Evolutionary conservation across 2,797 vertebrate species (phyloP).

Genomic region (Macrochelys suwanniensis): DNA sequence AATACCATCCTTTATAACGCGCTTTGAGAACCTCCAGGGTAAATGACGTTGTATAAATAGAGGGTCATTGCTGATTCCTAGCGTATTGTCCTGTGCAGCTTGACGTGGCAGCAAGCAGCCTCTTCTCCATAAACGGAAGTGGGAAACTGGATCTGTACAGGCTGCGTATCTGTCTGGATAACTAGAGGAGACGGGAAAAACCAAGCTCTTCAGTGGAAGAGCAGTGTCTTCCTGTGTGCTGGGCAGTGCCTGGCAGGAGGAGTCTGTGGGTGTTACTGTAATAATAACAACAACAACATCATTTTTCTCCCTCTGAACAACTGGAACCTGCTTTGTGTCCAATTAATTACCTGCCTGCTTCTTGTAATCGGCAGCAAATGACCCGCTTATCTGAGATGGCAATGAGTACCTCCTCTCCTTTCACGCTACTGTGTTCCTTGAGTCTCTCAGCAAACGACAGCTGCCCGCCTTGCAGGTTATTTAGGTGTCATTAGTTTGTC

Average conservation of each 20-base stretch:
- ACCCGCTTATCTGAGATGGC: not conserved
- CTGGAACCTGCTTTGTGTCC: not conserved
- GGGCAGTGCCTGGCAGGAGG: not conserved
- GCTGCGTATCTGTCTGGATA: not conserved
- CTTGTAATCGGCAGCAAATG: not conserved
- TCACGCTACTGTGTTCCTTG: rapidly evolving
- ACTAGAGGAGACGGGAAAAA: not conserved
- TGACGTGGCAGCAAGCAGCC: not conserved
- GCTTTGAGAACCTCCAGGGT: not conserved
- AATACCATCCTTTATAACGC: not conserved
- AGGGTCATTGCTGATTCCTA: not conserved
- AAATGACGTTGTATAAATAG: rapidly evolving
- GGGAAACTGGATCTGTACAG: rapidly evolving
- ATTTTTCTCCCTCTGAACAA: conserved; percentile 2
- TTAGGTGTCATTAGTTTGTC: not conserved
- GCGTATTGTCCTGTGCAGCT: not conserved
- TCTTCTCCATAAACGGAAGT: not conserved
- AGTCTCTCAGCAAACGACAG: rapidly evolving
- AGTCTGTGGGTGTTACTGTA: conserved; percentile 25
- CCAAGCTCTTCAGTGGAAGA: not conserved
- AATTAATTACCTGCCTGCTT: not conserved
- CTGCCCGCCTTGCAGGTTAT: not conserved
- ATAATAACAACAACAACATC: rapidly evolving
- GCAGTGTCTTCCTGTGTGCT: not conserved
- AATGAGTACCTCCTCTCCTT: not conserved